These are phyloP conservation scores for Villa cingulata DNA, from an alignment of 2,888 invertebrate species.

Conservation along the genomic window DNA sequence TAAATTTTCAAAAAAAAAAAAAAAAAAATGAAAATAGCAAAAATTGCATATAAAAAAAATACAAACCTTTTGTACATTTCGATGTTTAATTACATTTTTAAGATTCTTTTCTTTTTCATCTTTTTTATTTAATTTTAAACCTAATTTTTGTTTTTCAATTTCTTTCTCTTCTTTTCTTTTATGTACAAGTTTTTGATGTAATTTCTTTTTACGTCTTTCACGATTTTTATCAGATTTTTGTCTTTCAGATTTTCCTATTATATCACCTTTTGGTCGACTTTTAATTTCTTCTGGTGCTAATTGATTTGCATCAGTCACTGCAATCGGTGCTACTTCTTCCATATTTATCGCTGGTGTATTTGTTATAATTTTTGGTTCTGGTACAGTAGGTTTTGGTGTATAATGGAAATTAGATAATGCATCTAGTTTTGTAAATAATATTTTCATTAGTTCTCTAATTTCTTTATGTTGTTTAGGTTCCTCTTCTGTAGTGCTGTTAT, in stretches of 20 bases:
- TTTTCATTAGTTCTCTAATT: slow-evolving; percentile 58
- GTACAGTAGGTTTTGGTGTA: slow-evolving; percentile 72
- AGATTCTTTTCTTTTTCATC: slow-evolving; percentile 40
- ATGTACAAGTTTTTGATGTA: slow-evolving; percentile 48
- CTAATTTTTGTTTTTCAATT: slow-evolving; percentile 33
- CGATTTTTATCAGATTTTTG: slow-evolving; percentile 78
- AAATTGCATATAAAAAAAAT: slow-evolving; percentile 1
- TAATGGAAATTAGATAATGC: slow-evolving; percentile 89
- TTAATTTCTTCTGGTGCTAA: slow-evolving; percentile 88
- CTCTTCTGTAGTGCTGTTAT: slow-evolving; percentile 33
- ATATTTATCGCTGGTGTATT: slow-evolving; percentile 83
- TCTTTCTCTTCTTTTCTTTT: slow-evolving; percentile 38
- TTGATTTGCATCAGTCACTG: slow-evolving; percentile 68
- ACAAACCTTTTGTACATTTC: slow-evolving; percentile 46
- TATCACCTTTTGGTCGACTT: slow-evolving; percentile 40
- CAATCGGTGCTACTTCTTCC: slow-evolving; percentile 91
- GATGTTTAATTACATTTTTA: slow-evolving; percentile 50
- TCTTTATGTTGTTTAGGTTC: slow-evolving; percentile 66
- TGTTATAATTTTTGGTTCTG: slow-evolving; percentile 79
- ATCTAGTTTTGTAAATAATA: slow-evolving; percentile 74
- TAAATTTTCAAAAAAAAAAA: background rate
- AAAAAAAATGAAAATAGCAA: too few species aligned
- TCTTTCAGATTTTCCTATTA: slow-evolving; percentile 62
- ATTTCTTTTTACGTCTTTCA: slow-evolving; percentile 75
- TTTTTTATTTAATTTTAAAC: slow-evolving; percentile 42